Percentiles rank a stretch among this genome's conserved stretches.
These are phyloP conservation scores for Elysia crispata DNA, from an alignment of 2,888 invertebrate genomes.

Conservation along the genomic window DNA sequence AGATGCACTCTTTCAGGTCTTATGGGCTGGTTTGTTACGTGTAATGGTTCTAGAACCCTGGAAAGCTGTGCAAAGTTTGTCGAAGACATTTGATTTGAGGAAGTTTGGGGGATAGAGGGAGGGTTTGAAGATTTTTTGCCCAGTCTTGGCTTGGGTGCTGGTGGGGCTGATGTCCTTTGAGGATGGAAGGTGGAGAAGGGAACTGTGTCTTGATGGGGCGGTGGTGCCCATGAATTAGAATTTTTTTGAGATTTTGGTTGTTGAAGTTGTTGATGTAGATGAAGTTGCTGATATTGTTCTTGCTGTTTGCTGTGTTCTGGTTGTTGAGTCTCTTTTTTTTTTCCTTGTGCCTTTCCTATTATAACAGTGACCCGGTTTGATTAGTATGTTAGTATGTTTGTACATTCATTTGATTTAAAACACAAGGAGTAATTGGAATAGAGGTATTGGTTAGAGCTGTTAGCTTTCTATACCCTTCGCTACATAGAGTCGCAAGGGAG, in stretches of 20 bases:
- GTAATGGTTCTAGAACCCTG: background rate
- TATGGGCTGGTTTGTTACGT: background rate
- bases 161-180: background rate
- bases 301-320: too few relatives aligned
- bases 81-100: background rate
- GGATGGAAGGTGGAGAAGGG: background rate
- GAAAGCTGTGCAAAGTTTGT: background rate
- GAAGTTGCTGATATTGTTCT: too few relatives aligned
- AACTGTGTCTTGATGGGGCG: background rate
- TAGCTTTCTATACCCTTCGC: too few relatives aligned
- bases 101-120: background rate
- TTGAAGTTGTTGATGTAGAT: too few relatives aligned
- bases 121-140: conserved; percentile 16
- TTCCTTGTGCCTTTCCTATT: too few relatives aligned
- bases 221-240: background rate
- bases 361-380: too few relatives aligned
- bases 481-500: too few relatives aligned
- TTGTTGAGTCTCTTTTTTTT: background rate
- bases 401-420: too few relatives aligned
- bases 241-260: too few relatives aligned
- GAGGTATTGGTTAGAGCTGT: too few relatives aligned
- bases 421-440: too few relatives aligned
- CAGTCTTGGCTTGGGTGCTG: background rate
- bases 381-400: too few relatives aligned
- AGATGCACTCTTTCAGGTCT: background rate